A percentile compares a stretch with the other conserved stretches of the same genome.
Conservation (phyloP, 1,140 invertebrate genomes). For the Eufriesea mexicana region DNA sequence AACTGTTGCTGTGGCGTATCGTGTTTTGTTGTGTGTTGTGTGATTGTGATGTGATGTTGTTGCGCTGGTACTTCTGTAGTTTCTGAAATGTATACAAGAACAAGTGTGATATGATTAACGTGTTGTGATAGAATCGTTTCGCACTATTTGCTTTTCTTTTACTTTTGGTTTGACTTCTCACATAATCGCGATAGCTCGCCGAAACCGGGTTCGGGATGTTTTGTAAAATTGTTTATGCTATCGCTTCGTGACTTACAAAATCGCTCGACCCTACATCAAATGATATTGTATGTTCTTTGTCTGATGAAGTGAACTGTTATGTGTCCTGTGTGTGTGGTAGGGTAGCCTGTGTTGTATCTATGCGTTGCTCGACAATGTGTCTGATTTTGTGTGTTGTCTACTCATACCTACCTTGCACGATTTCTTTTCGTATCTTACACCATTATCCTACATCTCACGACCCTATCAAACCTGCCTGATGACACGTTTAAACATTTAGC, state of each 20-base stretch:
- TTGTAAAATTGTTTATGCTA: no score
- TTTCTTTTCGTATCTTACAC: not conserved
- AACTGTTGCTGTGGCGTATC: constrained; percentile 72
- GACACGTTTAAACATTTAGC: not conserved
- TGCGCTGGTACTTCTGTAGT: constrained; percentile 80
- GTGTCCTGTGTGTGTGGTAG: constrained; percentile 9
- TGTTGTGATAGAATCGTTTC: constrained; percentile 57
- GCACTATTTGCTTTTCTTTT: constrained; percentile 37
- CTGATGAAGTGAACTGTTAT: constrained; percentile 28
- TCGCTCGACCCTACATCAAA: not conserved
- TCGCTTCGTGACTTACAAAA: no score
- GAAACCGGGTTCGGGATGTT: not conserved
- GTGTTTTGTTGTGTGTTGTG: constrained; percentile 81
- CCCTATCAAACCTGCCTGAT: constrained; percentile 7
- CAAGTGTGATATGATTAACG: constrained; percentile 68
- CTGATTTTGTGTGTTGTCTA: constrained; percentile 6
- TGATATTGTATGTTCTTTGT: not conserved
- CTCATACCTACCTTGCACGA: constrained; percentile 40
- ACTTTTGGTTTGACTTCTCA: constrained; percentile 64
- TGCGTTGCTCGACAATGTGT: not conserved
- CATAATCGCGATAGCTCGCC: not conserved
- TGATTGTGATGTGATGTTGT: constrained; percentile 78
- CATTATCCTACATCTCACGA: not conserved
- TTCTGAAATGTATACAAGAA: constrained; percentile 81
- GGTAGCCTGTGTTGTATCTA: constrained; percentile 1